Evolutionary conservation across 2,888 invertebrate species (phyloP).

Genomic region (Plebejus anna): DNA sequence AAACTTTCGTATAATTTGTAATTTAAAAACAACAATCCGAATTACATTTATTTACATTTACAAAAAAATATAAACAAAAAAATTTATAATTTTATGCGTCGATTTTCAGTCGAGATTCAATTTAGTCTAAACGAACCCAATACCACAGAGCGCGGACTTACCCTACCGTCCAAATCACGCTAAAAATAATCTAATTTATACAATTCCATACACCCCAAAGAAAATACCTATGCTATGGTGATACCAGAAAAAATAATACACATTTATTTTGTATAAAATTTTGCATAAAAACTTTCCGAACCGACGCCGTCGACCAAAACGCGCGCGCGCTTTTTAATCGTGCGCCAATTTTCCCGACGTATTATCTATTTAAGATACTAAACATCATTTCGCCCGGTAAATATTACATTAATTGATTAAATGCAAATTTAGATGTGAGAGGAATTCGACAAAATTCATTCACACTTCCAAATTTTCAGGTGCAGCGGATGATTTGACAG

Average conservation of each 20-base stretch:
- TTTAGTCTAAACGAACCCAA: conserved; percentile 67
- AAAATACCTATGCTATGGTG: conserved; percentile 57
- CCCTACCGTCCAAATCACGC: conserved; percentile 64
- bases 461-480: conserved; percentile 45
- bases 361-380: conserved; percentile 29
- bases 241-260: conserved; percentile 55
- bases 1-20: conserved; percentile 40
- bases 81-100: conserved; percentile 37
- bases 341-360: not conserved
- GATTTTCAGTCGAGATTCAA: conserved; percentile 57
- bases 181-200: conserved; percentile 73
- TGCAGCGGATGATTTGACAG: conserved; percentile 34
- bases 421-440: conserved; percentile 56
- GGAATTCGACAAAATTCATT: conserved; percentile 50
- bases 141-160: conserved; percentile 61
- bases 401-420: conserved; percentile 56
- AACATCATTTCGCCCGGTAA: conserved; percentile 35
- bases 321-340: conserved; percentile 30
- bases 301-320: conserved; percentile 43
- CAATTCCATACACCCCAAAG: conserved; percentile 75
- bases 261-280: conserved; percentile 58
- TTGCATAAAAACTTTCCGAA: conserved; percentile 47
- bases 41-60: conserved; percentile 66
- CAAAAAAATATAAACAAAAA: conserved; percentile 37
- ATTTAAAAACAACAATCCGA: conserved; percentile 48